These are phyloP conservation scores for Remorina albescens DNA, from an alignment of 2,797 vertebrate species.

Conservation along the genomic window DNA sequence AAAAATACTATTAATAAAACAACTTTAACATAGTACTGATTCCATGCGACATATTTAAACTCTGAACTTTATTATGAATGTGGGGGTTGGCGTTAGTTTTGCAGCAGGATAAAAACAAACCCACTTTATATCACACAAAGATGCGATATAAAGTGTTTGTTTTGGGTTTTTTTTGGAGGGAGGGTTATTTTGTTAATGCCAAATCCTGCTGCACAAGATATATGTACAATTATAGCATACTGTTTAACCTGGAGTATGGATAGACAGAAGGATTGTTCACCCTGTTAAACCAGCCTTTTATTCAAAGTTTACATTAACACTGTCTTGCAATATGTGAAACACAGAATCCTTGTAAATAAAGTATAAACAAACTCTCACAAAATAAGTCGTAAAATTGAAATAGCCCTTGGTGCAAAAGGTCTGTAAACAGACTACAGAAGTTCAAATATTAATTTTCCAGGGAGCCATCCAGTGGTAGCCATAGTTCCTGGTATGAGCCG, in stretches of 20 bases:
- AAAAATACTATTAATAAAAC: background rate
- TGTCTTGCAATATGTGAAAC: conserved; percentile 1
- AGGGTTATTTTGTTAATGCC: too few relatives aligned
- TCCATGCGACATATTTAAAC: too few relatives aligned
- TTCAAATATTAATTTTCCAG: background rate
- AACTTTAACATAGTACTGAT: background rate
- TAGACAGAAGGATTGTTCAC: background rate
- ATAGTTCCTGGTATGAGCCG: background rate
- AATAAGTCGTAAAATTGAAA: background rate
- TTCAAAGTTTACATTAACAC: background rate
- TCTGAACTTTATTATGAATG: too few relatives aligned
- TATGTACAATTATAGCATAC: too few relatives aligned
- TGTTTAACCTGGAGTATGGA: background rate
- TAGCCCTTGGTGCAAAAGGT: background rate
- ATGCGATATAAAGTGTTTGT: too few relatives aligned
- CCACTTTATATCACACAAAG: background rate
- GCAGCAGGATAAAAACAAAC: background rate
- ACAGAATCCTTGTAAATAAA: background rate
- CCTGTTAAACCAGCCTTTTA: background rate
- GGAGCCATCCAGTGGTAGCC: too few relatives aligned
- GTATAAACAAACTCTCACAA: conserved; percentile 5
- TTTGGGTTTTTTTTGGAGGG: too few relatives aligned
- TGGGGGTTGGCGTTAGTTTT: too few relatives aligned
- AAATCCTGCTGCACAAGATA: too few relatives aligned
- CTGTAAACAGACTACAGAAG: background rate